Percentiles rank a stretch among this genome's conserved stretches.
Conservation (phyloP, 1,140 invertebrate species). For the Bombus huntii region DNA sequence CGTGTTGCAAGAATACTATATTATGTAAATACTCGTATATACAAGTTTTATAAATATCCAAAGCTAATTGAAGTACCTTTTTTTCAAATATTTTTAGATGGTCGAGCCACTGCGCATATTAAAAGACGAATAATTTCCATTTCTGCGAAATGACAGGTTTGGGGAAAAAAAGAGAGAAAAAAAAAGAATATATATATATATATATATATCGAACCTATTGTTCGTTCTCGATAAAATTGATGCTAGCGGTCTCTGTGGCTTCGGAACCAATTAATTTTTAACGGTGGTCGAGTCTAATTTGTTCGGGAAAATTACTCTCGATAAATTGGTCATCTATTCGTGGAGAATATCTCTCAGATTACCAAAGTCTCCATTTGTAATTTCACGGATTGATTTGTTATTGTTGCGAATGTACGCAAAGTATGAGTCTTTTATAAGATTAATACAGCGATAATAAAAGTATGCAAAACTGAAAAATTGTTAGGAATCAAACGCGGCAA, state of each 20-base stretch:
- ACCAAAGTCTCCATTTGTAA: neutral
- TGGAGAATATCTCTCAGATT: neutral
- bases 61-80: no score
- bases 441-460: neutral
- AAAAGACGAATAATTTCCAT: neutral
- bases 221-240: constrained; percentile 21
- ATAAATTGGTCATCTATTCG: constrained; percentile 5
- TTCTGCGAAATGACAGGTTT: neutral
- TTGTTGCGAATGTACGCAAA: neutral
- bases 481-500: neutral
- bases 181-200: no score
- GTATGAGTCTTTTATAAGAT: neutral
- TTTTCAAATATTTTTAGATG: no score
- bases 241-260: neutral
- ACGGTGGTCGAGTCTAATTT: constrained; percentile 30
- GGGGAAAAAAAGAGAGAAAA: no score
- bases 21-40: no score
- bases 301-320: constrained; percentile 5
- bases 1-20: no score
- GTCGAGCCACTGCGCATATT: neutral
- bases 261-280: constrained; percentile 30
- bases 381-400: neutral
- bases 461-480: neutral
- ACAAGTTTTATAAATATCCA: neutral
- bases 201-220: neutral